phyloP scores from a whole-genome alignment of 2,888 invertebrate species.

The Mimachlamys varia region DNA sequence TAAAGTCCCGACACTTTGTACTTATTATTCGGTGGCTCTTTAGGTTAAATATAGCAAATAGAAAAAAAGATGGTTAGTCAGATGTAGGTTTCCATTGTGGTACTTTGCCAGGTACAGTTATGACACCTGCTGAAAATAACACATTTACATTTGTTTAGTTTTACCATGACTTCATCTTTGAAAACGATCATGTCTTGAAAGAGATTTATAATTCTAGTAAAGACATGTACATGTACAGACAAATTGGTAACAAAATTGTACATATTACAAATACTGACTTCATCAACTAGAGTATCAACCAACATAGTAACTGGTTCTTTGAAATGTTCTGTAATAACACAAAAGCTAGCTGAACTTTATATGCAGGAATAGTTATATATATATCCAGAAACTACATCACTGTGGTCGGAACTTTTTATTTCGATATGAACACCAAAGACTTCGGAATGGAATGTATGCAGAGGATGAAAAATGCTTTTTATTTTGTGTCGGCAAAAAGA shows the following conservation, averaged over 20 bases:
- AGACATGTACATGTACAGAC: no score
- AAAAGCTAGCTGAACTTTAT: no score
- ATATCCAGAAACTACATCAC: background rate
- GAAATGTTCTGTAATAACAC: background rate
- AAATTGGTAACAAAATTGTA: no score
- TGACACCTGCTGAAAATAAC: no score
- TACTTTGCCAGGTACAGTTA: no score
- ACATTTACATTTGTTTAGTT: no score
- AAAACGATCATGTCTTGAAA: no score
- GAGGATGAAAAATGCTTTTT: background rate
- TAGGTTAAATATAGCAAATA: background rate
- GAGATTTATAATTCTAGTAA: no score
- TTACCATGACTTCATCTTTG: no score
- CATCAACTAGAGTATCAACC: background rate
- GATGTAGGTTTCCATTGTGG: background rate
- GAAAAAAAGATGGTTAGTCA: background rate
- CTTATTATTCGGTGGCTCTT: background rate
- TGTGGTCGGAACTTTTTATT: background rate
- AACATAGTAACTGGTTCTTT: background rate
- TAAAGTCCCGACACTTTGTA: background rate
- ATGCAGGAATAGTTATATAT: background rate
- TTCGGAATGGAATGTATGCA: background rate
- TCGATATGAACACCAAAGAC: constrained; percentile 16
- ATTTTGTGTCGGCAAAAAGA: background rate
- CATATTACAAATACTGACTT: no score